These are phyloP conservation scores for Harpagifer antarcticus DNA, from an alignment of 2,797 vertebrate species.

Conservation along the genomic window DNA sequence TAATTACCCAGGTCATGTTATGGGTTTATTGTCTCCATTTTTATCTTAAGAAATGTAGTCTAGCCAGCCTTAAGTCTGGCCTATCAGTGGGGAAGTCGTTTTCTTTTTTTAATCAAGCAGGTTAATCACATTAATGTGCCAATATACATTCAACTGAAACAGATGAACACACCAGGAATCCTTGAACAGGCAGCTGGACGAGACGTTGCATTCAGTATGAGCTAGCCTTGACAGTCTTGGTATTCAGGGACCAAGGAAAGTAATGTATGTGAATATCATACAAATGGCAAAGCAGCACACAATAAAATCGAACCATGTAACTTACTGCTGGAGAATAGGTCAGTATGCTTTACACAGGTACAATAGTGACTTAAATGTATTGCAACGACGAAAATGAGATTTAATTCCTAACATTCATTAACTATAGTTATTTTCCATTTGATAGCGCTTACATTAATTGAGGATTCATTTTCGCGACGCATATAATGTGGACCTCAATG, in stretches of 20 bases:
- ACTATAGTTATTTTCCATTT: not conserved
- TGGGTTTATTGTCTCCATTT: not conserved
- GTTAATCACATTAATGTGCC: constrained; percentile 46
- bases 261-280: constrained; percentile 69
- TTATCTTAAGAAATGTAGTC: constrained; percentile 12
- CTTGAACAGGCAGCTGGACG: constrained; percentile 37
- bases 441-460: not conserved
- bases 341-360: constrained; percentile 17
- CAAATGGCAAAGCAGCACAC: constrained; percentile 51
- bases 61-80: not conserved
- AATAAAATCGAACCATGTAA: constrained; percentile 34
- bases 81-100: not conserved
- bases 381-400: not conserved
- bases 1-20: constrained; percentile 11
- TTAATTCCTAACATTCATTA: not conserved
- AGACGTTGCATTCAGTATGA: constrained; percentile 50
- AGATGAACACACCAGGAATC: constrained; percentile 43
- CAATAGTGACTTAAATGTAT: not conserved
- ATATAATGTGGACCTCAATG: constrained; percentile 6
- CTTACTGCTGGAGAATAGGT: constrained; percentile 11
- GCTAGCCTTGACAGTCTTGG: constrained; percentile 40
- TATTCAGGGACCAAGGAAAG: constrained; percentile 59
- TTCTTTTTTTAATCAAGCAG: constrained; percentile 13
- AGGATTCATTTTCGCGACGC: not conserved
- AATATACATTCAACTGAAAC: constrained; percentile 31